These are phyloP conservation scores for Crossaster papposus DNA, from an alignment of 53 echinoderm and acorn worm genomes.

Conservation along the genomic window DNA sequence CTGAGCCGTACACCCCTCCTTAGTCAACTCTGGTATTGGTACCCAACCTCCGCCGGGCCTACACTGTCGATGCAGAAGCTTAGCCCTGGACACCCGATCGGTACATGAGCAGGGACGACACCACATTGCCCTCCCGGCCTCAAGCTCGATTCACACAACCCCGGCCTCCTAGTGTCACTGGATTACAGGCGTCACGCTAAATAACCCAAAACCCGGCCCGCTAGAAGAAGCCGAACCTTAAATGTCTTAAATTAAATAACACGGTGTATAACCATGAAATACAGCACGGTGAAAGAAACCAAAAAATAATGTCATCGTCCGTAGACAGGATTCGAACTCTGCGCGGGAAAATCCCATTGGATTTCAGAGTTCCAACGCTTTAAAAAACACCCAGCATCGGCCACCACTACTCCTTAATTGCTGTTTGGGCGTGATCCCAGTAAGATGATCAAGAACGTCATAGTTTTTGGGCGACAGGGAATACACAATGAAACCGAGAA, in stretches of 20 bases:
- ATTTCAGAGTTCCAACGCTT: no score
- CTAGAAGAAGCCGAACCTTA: background rate
- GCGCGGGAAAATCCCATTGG: no score
- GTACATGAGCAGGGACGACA: constrained; percentile 73
- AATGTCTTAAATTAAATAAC: background rate
- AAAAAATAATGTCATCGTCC: background rate
- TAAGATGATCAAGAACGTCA: no score
- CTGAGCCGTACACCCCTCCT: constrained; percentile 93
- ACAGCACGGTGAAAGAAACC: no score
- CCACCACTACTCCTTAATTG: constrained; percentile 79
- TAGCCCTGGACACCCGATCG: constrained; percentile 92
- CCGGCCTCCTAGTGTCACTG: constrained; percentile 57
- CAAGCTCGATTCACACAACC: constrained; percentile 79
- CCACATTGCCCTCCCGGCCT: constrained; percentile 76
- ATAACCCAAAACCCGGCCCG: constrained; percentile 27
- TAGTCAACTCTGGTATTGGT: constrained; percentile 82
- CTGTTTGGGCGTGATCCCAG: no score
- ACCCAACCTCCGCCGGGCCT: constrained; percentile 73
- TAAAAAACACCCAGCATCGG: constrained; percentile 99
- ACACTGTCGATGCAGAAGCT: constrained; percentile 90
- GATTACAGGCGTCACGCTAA: constrained; percentile 48
- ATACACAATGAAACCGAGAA: no score
- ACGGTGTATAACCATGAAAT: constrained; percentile 68
- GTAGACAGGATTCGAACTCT: no score
- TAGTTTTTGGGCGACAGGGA: no score